Conservation (phyloP, 2,797 vertebrate genomes). For the Schizopygopsis malacanthus region DNA sequence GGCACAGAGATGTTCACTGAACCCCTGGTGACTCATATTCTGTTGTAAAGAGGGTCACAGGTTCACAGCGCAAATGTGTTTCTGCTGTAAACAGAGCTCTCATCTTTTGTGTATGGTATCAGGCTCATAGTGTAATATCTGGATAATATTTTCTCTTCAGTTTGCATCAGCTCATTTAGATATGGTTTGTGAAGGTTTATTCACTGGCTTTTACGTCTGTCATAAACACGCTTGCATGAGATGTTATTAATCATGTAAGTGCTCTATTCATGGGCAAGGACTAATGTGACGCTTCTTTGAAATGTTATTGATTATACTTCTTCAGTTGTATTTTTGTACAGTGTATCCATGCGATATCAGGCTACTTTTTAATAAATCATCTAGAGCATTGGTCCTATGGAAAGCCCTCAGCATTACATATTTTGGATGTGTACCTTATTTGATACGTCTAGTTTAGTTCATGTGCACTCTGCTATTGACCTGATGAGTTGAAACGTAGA, state of each 20-base stretch:
- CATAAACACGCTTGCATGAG: neutral
- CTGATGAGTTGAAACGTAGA: neutral
- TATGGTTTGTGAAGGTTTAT: slow-evolving; percentile 11
- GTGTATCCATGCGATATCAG: neutral
- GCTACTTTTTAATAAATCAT: neutral
- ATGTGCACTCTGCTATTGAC: neutral
- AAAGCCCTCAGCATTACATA: neutral
- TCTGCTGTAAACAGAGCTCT: slow-evolving; percentile 39
- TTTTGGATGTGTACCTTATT: neutral
- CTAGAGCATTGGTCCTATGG: neutral
- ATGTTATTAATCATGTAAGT: slow-evolving; percentile 10
- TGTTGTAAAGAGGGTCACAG: slow-evolving; percentile 28
- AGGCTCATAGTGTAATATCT: slow-evolving; percentile 1
- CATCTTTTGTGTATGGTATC: slow-evolving; percentile 1
- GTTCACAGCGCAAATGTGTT: slow-evolving; percentile 16
- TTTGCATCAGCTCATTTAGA: neutral
- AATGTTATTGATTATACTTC: slow-evolving; percentile 6
- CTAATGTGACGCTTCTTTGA: slow-evolving; percentile 24
- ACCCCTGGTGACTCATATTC: slow-evolving; percentile 30
- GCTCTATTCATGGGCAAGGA: neutral
- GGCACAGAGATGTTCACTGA: neutral
- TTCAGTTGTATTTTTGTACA: neutral
- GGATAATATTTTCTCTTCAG: slow-evolving; percentile 6
- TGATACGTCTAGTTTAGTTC: neutral
- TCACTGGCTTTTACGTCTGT: slow-evolving; percentile 5